Base-by-base conservation (phyloP, 2,113 vertebrate genomes). In the Oplegnathus fasciatus region DNA sequence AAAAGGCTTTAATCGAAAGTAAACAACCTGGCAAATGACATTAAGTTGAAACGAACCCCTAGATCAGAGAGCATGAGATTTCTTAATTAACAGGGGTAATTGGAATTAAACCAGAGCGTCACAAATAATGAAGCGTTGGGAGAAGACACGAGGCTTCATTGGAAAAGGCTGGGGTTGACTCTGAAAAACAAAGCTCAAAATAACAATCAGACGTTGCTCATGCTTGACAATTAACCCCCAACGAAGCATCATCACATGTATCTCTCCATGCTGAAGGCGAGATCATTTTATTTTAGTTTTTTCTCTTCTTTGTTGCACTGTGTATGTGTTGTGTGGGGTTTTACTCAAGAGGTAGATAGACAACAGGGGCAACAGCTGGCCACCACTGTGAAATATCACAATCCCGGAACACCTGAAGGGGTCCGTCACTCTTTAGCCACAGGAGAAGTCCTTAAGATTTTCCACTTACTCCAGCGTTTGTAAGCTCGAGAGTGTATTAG, bases 51-150 rank as follows among this genome's bases (percentile, higher is more conserved):
- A 90, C n/a, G 76, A 85, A 88, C 11, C 84, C 30, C 75, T 8
- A 83, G 92, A 95, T 93, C 95, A 94, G 75, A 94, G 94, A 95
- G 94, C 94, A 90, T 94, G 91, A 89, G 86, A 93, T 95, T 90
- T 86, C 71, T 86, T 94, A 86, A 94, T 95, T 95, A 95, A 93
- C 89, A 50, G 82, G 83, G 80, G 0, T 95, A 94, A 95, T 94
- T 95, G 90, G 93, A 93, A 92, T 94, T 92, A 94, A 95, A 95
- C 83, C 89, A 72, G 78, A 82, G 87, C 89, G 79, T 93, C 89
- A 78, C 86, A 65, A 94, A 94, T 92, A 93, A 94, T 92, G 90
- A 92, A 89, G 88, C 77, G 24, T 75, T 61, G 73, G 50, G 62
- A 46, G 75, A 34, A 34, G 86, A 89, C 86, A 80, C 22, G 9